These are phyloP conservation scores for Charina bottae DNA, from an alignment of 2,113 vertebrate species.

Conservation along the genomic window DNA sequence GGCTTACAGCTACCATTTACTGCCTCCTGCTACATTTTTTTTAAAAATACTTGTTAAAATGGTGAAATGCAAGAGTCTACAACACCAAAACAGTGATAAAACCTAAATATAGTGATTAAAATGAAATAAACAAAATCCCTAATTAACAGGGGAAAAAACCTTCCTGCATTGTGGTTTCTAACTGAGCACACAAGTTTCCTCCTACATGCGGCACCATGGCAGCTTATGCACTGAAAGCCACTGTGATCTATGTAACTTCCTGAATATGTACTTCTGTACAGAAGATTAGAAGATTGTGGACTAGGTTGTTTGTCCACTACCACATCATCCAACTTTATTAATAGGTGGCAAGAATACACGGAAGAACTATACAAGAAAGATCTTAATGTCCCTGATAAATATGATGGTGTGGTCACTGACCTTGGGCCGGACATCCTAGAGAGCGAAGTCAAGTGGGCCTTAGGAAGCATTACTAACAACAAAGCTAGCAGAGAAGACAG, in stretches of 20 bases:
- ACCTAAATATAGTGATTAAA: background rate
- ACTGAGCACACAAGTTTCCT: background rate
- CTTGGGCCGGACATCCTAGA: too few species aligned
- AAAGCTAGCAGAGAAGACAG: too few species aligned
- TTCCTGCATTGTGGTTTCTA: background rate
- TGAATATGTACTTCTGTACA: background rate
- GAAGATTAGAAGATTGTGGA: background rate
- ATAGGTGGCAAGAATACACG: too few species aligned
- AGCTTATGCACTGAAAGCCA: background rate
- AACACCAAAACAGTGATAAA: background rate
- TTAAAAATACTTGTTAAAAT: background rate
- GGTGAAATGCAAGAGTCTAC: background rate
- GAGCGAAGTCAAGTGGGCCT: too few species aligned
- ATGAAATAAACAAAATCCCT: background rate
- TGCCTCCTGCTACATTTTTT: background rate
- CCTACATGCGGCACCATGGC: background rate
- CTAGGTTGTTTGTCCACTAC: too few species aligned
- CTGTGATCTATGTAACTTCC: background rate
- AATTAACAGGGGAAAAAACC: background rate
- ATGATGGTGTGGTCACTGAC: too few species aligned
- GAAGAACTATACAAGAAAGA: too few species aligned
- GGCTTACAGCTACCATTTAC: too few species aligned
- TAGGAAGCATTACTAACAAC: too few species aligned
- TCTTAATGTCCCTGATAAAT: too few species aligned
- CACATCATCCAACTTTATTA: too few species aligned